Evolutionary conservation across 2,888 invertebrate genomes (phyloP), one percentile per base, ranked within the genome.

Genomic region (Phyllotreta striolata): DNA sequence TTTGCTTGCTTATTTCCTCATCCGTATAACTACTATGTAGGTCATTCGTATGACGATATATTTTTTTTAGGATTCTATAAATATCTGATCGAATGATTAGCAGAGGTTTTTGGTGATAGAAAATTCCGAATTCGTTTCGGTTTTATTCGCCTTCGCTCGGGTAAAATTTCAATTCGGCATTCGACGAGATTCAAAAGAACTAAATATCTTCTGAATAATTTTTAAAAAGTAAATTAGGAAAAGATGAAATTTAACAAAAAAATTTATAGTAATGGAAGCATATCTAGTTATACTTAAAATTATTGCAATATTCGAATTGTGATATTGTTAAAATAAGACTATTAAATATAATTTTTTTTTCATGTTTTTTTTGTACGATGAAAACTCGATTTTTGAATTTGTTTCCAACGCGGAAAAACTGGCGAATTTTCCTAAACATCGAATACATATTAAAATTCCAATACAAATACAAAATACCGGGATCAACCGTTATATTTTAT

Each of bases 301-400:
- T 80, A 80, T 81, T 81, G 81, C 81, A 81, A 81, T 81, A 81
- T 81, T 69, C 73, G 79, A 80, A 80, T 81, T 81, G 81, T 81
- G 81, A 82, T 81, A 81, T 81, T 77, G 79, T 80, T 80, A 78
- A 79, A 67, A 80, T 81, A 80, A 81, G 80, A 81, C 81, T 81
- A 80, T 80, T 78, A 77, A 77, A 78, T 73, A 64, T 65, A 62
- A 59, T 66, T 69, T 78, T 66, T 69, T 78, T 80, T 78, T 79
- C 78, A 79, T 78, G 78, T 76, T 77, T 74, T 77, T 74, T 80
- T 80, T 80, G 80, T 80, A 80, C 79, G 79, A 14, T 40, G 13
- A 24, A 40, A 40, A 39, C 47, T 47, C 34, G 8, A 47, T 47
- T 47, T 47, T 6, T 6, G 3, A 47, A 13, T 47, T 47, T 47